Conservation (phyloP, 2,888 invertebrate species). For the Marasmarcha lunaedactyla region DNA sequence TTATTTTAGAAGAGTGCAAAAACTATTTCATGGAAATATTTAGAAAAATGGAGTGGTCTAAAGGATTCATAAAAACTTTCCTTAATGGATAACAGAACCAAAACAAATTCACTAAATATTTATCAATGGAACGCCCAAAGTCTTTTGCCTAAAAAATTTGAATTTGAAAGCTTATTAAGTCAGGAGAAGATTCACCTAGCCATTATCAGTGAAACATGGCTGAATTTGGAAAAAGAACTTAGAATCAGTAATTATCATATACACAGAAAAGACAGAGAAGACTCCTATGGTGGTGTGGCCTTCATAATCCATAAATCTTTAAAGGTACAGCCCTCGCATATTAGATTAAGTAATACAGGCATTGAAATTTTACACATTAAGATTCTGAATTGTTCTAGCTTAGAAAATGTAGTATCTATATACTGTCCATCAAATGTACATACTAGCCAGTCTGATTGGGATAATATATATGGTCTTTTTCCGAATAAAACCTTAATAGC, state of each 20-base stretch:
- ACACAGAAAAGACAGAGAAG: background rate
- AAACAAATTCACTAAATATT: background rate
- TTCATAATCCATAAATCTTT: background rate
- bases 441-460: background rate
- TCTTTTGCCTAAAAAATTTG: background rate
- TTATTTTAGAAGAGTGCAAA: no score
- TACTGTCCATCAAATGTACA: background rate
- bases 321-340: no score
- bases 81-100: no score
- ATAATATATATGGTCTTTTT: background rate
- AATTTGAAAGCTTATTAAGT: background rate
- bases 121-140: background rate
- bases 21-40: no score
- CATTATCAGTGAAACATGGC: background rate
- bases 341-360: background rate
- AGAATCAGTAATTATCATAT: background rate
- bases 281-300: background rate
- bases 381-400: background rate
- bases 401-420: background rate
- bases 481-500: background rate
- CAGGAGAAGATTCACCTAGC: background rate
- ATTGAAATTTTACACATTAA: background rate
- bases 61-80: no score
- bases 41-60: no score
- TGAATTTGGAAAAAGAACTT: background rate